A percentile compares a stretch with the other conserved stretches of the same genome.
Conservation (phyloP, 2,113 vertebrate genomes). For the Thymallus thymallus region DNA sequence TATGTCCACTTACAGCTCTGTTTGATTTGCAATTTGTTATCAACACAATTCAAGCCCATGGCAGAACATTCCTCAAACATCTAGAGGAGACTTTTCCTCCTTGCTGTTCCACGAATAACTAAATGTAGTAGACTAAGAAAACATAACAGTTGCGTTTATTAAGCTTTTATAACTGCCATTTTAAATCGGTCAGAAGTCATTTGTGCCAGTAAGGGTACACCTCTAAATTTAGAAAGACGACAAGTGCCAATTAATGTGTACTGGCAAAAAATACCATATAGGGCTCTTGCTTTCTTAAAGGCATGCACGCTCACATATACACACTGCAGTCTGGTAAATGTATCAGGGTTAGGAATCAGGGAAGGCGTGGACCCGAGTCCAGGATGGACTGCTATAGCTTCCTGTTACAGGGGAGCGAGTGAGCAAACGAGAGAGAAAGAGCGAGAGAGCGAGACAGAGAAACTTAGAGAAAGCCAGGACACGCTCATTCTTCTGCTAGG, state of each 20-base stretch:
- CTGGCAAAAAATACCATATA: neutral
- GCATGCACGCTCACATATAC: slow-evolving; percentile 2
- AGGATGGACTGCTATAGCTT: slow-evolving; percentile 39
- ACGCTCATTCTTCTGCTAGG: slow-evolving; percentile 38
- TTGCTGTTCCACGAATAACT: neutral
- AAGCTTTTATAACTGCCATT: no score
- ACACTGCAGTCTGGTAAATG: slow-evolving; percentile 39
- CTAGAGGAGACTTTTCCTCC: slow-evolving; percentile 8
- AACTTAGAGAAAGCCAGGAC: slow-evolving; percentile 2
- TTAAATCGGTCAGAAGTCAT: no score
- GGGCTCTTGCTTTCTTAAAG: no score
- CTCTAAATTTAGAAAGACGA: neutral
- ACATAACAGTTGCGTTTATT: no score
- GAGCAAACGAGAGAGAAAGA: no score
- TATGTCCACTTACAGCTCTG: slow-evolving; percentile 17
- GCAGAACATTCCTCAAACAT: slow-evolving; percentile 24
- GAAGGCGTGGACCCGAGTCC: slow-evolving; percentile 18
- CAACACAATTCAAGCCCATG: slow-evolving; percentile 17
- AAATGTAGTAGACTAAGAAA: no score
- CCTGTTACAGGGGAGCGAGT: slow-evolving; percentile 21
- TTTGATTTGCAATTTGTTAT: slow-evolving; percentile 39
- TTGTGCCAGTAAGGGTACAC: no score
- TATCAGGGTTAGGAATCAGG: slow-evolving; percentile 18
- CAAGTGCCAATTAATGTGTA: neutral
- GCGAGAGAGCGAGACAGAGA: neutral